Evolutionary conservation across 2,113 vertebrate genomes (phyloP), one percentile per base, ranked within the genome.

Genomic region (Oophaga pumilio): DNA sequence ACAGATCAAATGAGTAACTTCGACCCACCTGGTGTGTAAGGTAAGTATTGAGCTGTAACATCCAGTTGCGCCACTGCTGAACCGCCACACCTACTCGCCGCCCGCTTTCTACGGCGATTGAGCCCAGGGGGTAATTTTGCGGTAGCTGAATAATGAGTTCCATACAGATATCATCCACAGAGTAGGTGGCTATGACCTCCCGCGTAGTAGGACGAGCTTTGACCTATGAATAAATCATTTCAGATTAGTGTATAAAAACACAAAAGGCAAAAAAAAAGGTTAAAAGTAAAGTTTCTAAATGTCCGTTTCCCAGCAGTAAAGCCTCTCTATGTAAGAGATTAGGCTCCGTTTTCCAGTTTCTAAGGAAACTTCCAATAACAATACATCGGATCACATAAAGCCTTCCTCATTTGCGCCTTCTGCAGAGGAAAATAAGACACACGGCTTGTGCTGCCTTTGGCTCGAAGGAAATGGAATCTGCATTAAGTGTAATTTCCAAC

Each of bases 21-120:
- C 33, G 4, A 33, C 83, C 24, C 60, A 99, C 98, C 94, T 99
- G 98, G 90, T 99, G 98, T 9, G 97, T 99, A 87, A 99, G 98
- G 89, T 98, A 99, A 0, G 98, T 99, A 95, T 96, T 99, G 71
- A 99, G 93, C 91, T 99, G 98, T 11, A 99, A 91, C 97, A 99
- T 98, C 98, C 98, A 99, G 78, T 99, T 98, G 82, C 98, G 96
- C 98, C 98, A 99, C 89, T 99, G 98, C 93, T 99, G 98, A 2
- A 98, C 97, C 6, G 98, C 96, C 43, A 99, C 98, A 0, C 98
- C 98, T n/a, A 99, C 96, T 4, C 98, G 95, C 80, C 97, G 96
- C 59, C 98, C 98, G 74, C 98, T 99, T 90, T 99, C 98, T 71
- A 99, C 98, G 0, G 93, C 92, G 90, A 99, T 97, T 0, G 97